phyloP scores from a whole-genome alignment of 2,888 invertebrate genomes.

The Aspidiotus destructor region DNA sequence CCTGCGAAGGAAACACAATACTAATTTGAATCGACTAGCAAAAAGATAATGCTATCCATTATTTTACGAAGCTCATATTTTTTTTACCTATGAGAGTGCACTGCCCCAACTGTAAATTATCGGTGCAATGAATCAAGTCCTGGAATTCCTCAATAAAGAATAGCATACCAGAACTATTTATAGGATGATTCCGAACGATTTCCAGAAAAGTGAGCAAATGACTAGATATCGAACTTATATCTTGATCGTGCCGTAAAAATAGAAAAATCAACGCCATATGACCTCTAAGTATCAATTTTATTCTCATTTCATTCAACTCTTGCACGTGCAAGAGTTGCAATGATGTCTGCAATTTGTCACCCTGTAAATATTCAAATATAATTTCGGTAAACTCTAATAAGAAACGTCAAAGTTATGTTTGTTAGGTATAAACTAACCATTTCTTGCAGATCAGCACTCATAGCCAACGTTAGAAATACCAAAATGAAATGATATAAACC shows the following conservation, averaged over 20 bases:
- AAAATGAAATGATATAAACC: slow-evolving; percentile 50
- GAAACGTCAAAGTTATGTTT: no score
- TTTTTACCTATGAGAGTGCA: slow-evolving; percentile 38
- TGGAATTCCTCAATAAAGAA: slow-evolving; percentile 37
- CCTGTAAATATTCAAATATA: slow-evolving; percentile 9
- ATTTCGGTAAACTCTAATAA: no score
- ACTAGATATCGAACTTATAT: slow-evolving; percentile 30
- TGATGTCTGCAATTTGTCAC: slow-evolving; percentile 22
- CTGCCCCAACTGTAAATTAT: slow-evolving; percentile 37
- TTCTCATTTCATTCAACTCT: slow-evolving; percentile 13
- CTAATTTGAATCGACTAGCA: neutral
- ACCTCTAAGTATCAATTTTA: slow-evolving; percentile 31
- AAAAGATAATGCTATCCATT: slow-evolving; percentile 3
- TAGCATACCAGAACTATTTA: slow-evolving; percentile 34
- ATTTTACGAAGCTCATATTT: neutral
- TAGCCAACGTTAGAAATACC: slow-evolving; percentile 44
- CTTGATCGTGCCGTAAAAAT: slow-evolving; percentile 30
- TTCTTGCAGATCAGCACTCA: slow-evolving; percentile 43
- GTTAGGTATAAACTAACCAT: slow-evolving; percentile 44
- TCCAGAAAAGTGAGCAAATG: slow-evolving; percentile 25
- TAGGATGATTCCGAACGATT: slow-evolving; percentile 3
- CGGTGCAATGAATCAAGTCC: slow-evolving; percentile 37
- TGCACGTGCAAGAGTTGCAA: slow-evolving; percentile 16
- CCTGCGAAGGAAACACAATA: slow-evolving; percentile 34
- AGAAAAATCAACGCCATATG: slow-evolving; percentile 34